Evolutionary conservation across 2,113 vertebrate species (phyloP).

Genomic region (Oryzias melastigma): DNA sequence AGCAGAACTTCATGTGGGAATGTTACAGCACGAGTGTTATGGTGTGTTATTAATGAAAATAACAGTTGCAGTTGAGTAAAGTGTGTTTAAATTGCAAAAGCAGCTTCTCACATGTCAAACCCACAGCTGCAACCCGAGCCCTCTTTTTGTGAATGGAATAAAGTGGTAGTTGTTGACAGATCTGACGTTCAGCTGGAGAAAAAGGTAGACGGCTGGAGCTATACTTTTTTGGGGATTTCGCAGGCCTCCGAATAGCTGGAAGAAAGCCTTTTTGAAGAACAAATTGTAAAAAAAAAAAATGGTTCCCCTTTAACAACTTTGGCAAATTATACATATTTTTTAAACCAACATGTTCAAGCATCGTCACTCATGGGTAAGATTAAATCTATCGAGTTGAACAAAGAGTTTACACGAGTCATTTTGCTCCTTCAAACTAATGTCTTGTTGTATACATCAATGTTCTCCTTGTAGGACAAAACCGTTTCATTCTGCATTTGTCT

Average conservation of each 20-base stretch:
- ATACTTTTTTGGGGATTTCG: slow-evolving; percentile 31
- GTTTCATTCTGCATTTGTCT: slow-evolving; percentile 36
- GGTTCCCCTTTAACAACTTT: too few relatives aligned
- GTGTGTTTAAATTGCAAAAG: slow-evolving; percentile 22
- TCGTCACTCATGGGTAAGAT: too few relatives aligned
- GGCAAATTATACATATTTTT: too few relatives aligned
- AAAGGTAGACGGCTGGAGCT: slow-evolving; percentile 27
- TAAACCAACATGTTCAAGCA: too few relatives aligned
- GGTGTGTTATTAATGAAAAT: too few relatives aligned
- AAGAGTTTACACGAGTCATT: neutral
- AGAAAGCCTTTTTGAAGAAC: too few relatives aligned
- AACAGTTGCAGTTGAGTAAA: slow-evolving; percentile 13
- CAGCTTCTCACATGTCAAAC: slow-evolving; percentile 42
- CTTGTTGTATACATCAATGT: slow-evolving; percentile 40
- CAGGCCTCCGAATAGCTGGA: neutral
- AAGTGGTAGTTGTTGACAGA: slow-evolving; percentile 77
- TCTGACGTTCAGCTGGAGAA: slow-evolving; percentile 69
- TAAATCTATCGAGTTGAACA: too few relatives aligned
- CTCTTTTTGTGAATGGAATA: slow-evolving; percentile 70
- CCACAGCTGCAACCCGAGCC: slow-evolving; percentile 58
- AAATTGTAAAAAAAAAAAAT: too few relatives aligned
- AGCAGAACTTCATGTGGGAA: slow-evolving; percentile 11
- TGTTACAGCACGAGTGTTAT: slow-evolving; percentile 7
- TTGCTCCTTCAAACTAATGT: slow-evolving; percentile 53
- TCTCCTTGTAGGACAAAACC: slow-evolving; percentile 36